Conservation (phyloP, 2,888 invertebrate genomes). For the Brassicogethes aeneus region DNA sequence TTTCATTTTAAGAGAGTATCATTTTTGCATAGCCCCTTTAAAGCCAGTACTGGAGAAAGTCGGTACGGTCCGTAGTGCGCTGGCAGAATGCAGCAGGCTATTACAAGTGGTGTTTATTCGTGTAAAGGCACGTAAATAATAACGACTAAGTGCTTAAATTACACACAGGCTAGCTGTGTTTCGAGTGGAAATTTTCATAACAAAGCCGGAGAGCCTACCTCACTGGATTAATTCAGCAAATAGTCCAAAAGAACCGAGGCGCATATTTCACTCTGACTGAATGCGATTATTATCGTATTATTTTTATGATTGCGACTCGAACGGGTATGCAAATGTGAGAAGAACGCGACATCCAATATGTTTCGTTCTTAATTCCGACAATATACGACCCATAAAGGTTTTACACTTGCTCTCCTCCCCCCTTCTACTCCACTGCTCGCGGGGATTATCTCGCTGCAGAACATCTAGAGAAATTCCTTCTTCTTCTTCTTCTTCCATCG, state of each 20-base stretch:
- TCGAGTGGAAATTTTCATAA: constrained; percentile 13
- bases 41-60: too few species aligned
- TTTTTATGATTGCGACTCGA: constrained; percentile 32
- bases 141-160: constrained; percentile 26
- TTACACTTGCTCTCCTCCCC: constrained; percentile 26
- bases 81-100: constrained; percentile 17
- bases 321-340: constrained; percentile 32
- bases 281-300: constrained; percentile 33
- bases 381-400: constrained; percentile 32
- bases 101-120: constrained; percentile 26
- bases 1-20: too few species aligned
- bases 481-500: constrained; percentile 9
- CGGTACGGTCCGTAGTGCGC: too few species aligned
- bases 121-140: constrained; percentile 26
- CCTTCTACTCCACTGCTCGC: too few species aligned
- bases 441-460: too few species aligned
- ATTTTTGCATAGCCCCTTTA: too few species aligned
- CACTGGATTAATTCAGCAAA: constrained; percentile 21
- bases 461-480: too few species aligned
- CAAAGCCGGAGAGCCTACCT: constrained; percentile 12
- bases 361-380: constrained; percentile 33
- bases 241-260: constrained; percentile 17
- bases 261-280: constrained; percentile 30
- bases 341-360: constrained; percentile 31
- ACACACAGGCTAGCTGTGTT: constrained; percentile 14